Conservation (phyloP, 2,888 invertebrate species). For the Sarcophaga variegata region DNA sequence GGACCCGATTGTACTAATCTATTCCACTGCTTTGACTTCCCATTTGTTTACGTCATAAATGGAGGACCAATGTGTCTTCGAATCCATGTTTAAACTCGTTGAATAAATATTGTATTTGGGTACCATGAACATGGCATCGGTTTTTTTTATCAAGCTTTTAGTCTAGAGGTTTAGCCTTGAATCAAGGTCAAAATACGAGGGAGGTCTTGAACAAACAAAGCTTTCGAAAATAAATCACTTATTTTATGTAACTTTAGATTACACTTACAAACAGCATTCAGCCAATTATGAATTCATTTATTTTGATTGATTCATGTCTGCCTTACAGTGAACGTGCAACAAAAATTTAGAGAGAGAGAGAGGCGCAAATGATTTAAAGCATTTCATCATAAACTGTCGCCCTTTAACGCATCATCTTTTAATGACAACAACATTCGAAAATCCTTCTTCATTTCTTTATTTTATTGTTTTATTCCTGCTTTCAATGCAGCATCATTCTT, state of each 20-base stretch:
- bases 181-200: no score
- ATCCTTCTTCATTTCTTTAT: constrained; percentile 4
- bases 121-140: no score
- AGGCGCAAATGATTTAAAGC: constrained; percentile 25
- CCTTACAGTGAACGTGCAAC: constrained; percentile 23
- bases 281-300: not conserved
- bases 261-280: not conserved
- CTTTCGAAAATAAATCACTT: no score
- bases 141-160: no score
- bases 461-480: constrained; percentile 22
- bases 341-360: not conserved
- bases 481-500: constrained; percentile 25
- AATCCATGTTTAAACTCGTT: no score
- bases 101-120: no score
- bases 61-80: no score
- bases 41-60: no score
- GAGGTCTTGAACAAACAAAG: no score
- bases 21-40: no score
- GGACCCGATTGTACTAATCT: no score
- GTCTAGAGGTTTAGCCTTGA: no score
- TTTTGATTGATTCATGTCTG: constrained; percentile 2
- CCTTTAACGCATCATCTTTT: not conserved
- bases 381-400: constrained; percentile 49
- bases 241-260: not conserved
- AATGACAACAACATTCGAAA: not conserved